Base-by-base conservation (phyloP, 37 sponge, comb jelly and placozoan genomes). In the Agelas oroides region DNA sequence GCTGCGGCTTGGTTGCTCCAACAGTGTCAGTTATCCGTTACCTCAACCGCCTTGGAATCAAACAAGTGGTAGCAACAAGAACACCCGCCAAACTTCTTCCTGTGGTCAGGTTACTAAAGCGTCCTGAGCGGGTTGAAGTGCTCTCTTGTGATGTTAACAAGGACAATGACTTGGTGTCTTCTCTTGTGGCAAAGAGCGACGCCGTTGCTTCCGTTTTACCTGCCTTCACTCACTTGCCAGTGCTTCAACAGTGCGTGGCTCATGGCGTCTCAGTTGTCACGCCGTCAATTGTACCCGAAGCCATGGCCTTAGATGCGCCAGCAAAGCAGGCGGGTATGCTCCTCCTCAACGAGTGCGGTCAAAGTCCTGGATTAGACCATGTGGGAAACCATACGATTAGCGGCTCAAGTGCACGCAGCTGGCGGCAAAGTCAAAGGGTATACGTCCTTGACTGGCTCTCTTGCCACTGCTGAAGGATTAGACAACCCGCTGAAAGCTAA, bases 331-430 rank as follows among this genome's bases (percentile, higher is more conserved):
- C 70, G 16, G 70, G 70, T 23, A 23, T 67, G 35, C n/a, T 67
- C 20, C 35, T 67, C 20, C 70, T 67, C 21, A 67, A 16, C 17
- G 70, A 67, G 70, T 67, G 70, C 35, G 70, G 70, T 18, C 70
- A 67, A 23, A 67, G 70, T 67, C 70, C 70, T 23, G 70, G 70
- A 32, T 31, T 67, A 20, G 70, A 67, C 35, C 70, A 67, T 20
- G n/a, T 67, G 70, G n/a, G 70, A 67, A 16, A 67, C 70, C 20
- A 20, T 20, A 23, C 70, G 70, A 18, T 23, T 67, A 23, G 70
- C 70, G 18, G 35, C 31, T 16, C 16, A 18, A 31, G 35, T 67
- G 35, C 70, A 67, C 20, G 35, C 70, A 67, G 35, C n/a, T 16
- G 70, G 70, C 35, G 70, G 70, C 31, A 67, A 67, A 20, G 35